phyloP scores from a whole-genome alignment of 2,888 invertebrate species.

The Himalopsyche japonica region DNA sequence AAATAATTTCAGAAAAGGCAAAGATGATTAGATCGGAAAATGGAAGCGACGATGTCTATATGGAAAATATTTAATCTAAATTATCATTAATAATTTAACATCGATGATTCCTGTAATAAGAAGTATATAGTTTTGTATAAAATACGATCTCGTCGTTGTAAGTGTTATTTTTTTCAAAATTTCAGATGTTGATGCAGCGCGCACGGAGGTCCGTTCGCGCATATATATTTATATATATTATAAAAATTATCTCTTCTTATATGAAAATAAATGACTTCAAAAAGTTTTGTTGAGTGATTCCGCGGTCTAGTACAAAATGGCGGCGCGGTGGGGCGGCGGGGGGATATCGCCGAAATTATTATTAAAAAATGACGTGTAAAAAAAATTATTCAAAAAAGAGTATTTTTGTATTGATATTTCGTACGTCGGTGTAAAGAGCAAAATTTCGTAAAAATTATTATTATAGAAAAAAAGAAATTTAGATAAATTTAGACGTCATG shows the following conservation, averaged over 20 bases:
- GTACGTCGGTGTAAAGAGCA: slow-evolving; percentile 63
- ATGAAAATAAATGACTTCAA: slow-evolving; percentile 29
- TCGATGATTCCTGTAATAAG: slow-evolving; percentile 41
- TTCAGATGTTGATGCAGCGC: slow-evolving; percentile 39
- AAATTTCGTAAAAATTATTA: slow-evolving; percentile 58
- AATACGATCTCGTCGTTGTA: slow-evolving; percentile 41
- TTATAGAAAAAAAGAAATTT: slow-evolving; percentile 59
- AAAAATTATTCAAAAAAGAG: slow-evolving; percentile 62
- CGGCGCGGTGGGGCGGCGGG: slow-evolving; percentile 27
- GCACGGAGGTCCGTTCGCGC: slow-evolving; percentile 30
- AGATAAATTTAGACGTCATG: slow-evolving; percentile 61
- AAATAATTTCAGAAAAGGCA: not conserved
- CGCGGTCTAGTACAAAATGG: slow-evolving; percentile 38
- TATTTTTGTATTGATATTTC: slow-evolving; percentile 67
- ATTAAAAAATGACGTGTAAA: slow-evolving; percentile 56
- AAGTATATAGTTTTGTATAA: slow-evolving; percentile 42
- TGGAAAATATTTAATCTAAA: slow-evolving; percentile 28
- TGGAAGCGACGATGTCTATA: slow-evolving; percentile 5
- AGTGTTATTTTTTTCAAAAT: slow-evolving; percentile 42
- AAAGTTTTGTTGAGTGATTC: slow-evolving; percentile 31
- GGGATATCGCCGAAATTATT: slow-evolving; percentile 34
- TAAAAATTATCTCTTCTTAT: slow-evolving; percentile 25
- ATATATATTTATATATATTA: slow-evolving; percentile 38
- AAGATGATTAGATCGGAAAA: not conserved
- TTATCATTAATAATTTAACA: slow-evolving; percentile 38